Evolutionary conservation across 2,888 invertebrate genomes (phyloP).

Genomic region (Tridacna gigas): DNA sequence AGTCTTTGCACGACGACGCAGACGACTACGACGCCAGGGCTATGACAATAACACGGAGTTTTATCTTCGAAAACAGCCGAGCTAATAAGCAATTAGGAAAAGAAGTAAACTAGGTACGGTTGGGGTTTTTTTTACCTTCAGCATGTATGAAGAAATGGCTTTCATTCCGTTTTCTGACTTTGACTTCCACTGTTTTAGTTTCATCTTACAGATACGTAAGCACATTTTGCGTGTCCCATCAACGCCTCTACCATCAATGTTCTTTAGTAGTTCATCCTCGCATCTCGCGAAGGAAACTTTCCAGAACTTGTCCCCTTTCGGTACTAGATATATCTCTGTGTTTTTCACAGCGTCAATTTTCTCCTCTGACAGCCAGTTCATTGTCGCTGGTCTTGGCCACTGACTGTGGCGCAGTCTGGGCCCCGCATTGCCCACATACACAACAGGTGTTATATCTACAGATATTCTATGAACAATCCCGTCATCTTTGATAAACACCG

Average conservation of each 20-base stretch:
- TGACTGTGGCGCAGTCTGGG: neutral
- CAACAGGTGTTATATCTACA: slow-evolving; percentile 31
- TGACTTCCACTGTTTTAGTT: slow-evolving; percentile 19
- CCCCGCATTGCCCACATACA: neutral
- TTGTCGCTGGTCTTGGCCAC: slow-evolving; percentile 23
- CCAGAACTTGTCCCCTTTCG: slow-evolving; percentile 41
- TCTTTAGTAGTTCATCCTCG: slow-evolving; percentile 18
- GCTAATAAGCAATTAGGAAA: too few species aligned
- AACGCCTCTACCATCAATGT: slow-evolving; percentile 10
- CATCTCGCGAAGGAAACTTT: slow-evolving; percentile 31
- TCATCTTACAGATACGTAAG: slow-evolving; percentile 17
- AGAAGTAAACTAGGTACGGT: too few species aligned
- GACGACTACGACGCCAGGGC: too few species aligned
- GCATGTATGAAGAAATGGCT: slow-evolving; percentile 16
- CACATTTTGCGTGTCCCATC: slow-evolving; percentile 14
- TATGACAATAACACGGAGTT: too few species aligned
- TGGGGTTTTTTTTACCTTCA: slow-evolving; percentile 6
- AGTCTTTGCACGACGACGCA: too few species aligned
- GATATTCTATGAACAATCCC: slow-evolving; percentile 22
- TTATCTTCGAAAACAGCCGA: too few species aligned
- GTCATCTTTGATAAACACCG: slow-evolving; percentile 6
- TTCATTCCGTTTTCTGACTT: slow-evolving; percentile 12
- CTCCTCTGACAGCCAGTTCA: slow-evolving; percentile 12
- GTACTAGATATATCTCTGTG: slow-evolving; percentile 25
- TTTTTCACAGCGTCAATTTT: neutral